Conservation (phyloP, 2,797 vertebrate species). For the Enteromius trimaculatus region DNA sequence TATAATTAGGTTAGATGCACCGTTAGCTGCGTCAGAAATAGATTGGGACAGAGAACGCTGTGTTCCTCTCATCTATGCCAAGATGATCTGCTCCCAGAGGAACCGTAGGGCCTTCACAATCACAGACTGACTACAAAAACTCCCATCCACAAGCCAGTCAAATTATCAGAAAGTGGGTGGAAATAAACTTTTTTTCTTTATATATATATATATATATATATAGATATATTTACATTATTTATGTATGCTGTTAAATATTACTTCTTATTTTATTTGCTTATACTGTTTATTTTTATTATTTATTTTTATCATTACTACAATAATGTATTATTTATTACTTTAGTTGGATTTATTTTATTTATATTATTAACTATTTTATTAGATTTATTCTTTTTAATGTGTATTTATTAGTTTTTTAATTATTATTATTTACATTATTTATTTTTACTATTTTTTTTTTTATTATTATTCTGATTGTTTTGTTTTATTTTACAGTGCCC, state of each 20-base stretch:
- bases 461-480: not conserved
- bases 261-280: not conserved
- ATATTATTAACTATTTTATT: not conserved
- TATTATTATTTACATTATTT: not conserved
- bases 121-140: not conserved
- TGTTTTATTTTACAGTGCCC: not conserved
- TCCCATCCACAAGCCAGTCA: not conserved
- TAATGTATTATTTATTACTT: no score
- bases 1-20: conserved; percentile 38
- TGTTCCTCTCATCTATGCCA: conserved; percentile 47
- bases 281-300: no score
- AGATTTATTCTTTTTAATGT: not conserved
- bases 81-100: conserved; percentile 35
- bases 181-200: not conserved
- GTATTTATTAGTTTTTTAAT: not conserved
- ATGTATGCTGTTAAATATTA: no score
- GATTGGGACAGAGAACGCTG: conserved; percentile 49
- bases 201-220: no score
- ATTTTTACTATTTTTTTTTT: not conserved
- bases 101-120: conserved; percentile 10
- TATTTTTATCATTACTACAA: not conserved
- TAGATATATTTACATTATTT: not conserved
- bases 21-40: conserved; percentile 45
- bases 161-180: not conserved
- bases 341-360: not conserved